phyloP scores from a whole-genome alignment of 2,888 invertebrate species.

The Heliconius erato region DNA sequence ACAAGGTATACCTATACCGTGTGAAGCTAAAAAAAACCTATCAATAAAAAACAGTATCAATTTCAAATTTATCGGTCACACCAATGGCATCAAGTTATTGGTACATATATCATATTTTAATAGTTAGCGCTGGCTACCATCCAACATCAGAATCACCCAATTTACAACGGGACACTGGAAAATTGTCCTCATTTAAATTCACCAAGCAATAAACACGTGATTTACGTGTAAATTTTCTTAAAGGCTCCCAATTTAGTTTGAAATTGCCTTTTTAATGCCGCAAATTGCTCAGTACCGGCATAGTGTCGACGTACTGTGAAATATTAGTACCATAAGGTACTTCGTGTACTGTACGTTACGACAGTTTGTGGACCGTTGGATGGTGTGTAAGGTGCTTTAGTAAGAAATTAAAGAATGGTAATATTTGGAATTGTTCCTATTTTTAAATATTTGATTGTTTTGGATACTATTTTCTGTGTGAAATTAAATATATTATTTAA shows the following conservation, averaged over 20 bases:
- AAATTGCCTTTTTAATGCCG: slow-evolving; percentile 47
- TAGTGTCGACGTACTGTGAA: slow-evolving; percentile 29
- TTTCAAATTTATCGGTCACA: neutral
- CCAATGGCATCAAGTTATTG: neutral
- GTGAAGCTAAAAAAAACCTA: neutral
- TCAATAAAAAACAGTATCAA: neutral
- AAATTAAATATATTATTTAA: neutral
- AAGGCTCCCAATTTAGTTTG: slow-evolving; percentile 47
- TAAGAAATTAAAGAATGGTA: neutral
- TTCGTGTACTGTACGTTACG: slow-evolving; percentile 1
- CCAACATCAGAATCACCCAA: slow-evolving; percentile 64
- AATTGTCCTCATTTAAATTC: slow-evolving; percentile 62
- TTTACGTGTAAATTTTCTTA: slow-evolving; percentile 58
- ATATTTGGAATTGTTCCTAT: neutral
- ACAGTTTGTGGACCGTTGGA: slow-evolving; percentile 2
- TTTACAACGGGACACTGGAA: slow-evolving; percentile 65
- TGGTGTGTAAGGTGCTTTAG: neutral
- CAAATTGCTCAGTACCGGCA: slow-evolving; percentile 35
- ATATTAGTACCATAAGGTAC: slow-evolving; percentile 3
- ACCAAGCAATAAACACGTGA: slow-evolving; percentile 58
- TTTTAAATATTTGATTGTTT: neutral
- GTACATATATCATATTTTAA: slow-evolving; percentile 28
- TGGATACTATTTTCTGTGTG: neutral
- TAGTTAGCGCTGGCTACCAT: slow-evolving; percentile 56
- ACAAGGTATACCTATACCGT: too few relatives aligned